These are phyloP conservation scores for Mustela nigripes DNA, from an alignment of 2,113 vertebrate genomes.

Conservation along the genomic window DNA sequence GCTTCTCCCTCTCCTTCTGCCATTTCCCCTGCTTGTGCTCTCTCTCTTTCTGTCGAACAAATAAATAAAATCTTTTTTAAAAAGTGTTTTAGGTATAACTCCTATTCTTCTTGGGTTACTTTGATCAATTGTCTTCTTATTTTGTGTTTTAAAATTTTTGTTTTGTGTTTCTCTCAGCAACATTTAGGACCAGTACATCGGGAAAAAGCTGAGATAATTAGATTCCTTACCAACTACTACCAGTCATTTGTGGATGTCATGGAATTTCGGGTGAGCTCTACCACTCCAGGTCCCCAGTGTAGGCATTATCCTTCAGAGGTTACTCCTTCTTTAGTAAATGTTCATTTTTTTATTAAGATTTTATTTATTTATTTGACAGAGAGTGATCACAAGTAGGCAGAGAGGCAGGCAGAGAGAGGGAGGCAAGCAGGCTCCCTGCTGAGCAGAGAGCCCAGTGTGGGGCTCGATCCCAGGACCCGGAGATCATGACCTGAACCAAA, in stretches of 20 bases:
- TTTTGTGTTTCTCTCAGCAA: constrained; percentile 87
- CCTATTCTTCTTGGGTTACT: constrained; percentile 10
- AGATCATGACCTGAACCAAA: too few species aligned
- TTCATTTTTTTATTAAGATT: background rate
- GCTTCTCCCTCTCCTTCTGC: background rate
- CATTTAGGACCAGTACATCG: constrained; percentile 92
- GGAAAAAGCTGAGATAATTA: constrained; percentile 92
- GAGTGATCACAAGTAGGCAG: too few species aligned
- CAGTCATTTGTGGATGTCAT: constrained; percentile 96
- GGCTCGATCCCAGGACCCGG: too few species aligned
- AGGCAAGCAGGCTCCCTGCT: too few species aligned
- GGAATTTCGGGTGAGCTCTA: constrained; percentile 94
- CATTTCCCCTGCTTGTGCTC: background rate
- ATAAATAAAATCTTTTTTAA: background rate
- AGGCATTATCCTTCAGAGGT: background rate
- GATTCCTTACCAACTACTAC: constrained; percentile 89
- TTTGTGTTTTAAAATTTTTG: constrained; percentile 48
- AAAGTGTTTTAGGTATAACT: background rate
- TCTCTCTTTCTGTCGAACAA: background rate
- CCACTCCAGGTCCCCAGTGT: background rate
- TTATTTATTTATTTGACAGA: too few species aligned
- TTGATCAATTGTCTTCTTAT: constrained; percentile 30
- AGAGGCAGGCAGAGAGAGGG: too few species aligned
- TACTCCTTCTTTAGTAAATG: background rate
- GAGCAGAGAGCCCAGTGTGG: too few species aligned